Conservation (phyloP, 2,888 invertebrate species). For the Reticulitermes lucifugus region DNA sequence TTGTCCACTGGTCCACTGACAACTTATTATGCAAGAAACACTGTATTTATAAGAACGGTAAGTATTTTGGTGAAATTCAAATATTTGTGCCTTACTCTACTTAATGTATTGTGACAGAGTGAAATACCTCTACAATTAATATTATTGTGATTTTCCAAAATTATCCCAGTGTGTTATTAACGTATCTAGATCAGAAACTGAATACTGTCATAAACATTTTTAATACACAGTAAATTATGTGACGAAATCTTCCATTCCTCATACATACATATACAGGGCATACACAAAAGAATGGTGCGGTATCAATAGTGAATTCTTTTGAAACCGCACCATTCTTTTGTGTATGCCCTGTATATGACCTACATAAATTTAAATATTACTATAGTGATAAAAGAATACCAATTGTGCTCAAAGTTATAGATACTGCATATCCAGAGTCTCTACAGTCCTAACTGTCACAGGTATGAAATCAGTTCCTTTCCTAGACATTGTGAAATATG, state of each 20-base stretch:
- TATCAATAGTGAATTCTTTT: no score
- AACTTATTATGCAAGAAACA: no score
- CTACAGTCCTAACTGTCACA: no score
- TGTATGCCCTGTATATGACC: background rate
- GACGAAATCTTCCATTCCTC: background rate
- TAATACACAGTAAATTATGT: no score
- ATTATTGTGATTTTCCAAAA: background rate
- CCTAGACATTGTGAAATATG: background rate
- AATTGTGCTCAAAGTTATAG: background rate
- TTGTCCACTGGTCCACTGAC: no score
- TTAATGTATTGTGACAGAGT: background rate
- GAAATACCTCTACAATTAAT: background rate
- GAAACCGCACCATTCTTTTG: no score
- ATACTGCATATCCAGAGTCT: no score
- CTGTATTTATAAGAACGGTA: background rate
- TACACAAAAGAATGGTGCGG: background rate
- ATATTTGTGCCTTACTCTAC: background rate
- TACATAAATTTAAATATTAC: background rate
- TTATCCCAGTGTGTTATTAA: background rate
- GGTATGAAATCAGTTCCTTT: no score
- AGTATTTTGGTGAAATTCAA: background rate
- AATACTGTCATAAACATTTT: background rate
- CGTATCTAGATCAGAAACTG: background rate
- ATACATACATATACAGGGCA: background rate
- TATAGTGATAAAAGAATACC: background rate